Evolutionary conservation across 2,113 vertebrate genomes (phyloP).

Genomic region (Caretta caretta): DNA sequence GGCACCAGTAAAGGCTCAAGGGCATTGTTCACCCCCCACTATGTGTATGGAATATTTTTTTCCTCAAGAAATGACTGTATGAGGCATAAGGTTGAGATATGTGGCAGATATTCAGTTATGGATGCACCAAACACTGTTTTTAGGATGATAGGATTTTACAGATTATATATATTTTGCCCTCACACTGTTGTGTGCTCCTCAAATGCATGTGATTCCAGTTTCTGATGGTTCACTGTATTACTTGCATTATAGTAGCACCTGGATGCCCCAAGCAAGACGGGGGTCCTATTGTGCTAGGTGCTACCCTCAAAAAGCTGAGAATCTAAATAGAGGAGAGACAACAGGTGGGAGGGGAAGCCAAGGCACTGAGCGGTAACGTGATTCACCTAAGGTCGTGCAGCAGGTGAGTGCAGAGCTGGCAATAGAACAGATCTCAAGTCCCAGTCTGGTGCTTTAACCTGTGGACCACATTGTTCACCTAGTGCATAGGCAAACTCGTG

Average conservation of each 20-base stretch:
- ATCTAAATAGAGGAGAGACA: not conserved
- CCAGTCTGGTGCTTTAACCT: not conserved
- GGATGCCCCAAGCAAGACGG: no score
- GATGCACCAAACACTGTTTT: not conserved
- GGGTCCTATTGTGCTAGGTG: no score
- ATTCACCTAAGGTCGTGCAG: not conserved
- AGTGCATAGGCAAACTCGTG: not conserved
- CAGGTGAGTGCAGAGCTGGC: not conserved
- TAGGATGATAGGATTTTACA: not conserved
- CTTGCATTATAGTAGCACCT: no score
- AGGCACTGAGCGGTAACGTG: not conserved
- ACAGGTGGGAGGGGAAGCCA: not conserved
- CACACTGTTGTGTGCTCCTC: no score
- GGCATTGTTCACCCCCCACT: not conserved
- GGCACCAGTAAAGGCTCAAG: not conserved
- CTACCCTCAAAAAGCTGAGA: not conserved
- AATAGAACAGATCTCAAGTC: not conserved
- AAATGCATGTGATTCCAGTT: no score
- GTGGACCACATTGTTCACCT: no score
- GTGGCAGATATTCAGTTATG: not conserved
- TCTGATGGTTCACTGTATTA: no score
- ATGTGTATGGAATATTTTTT: not conserved
- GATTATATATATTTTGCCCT: no score
- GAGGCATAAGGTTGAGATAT: not conserved
- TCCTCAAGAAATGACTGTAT: not conserved